Percentiles rank a stretch among this genome's conserved stretches.
Conservation (phyloP, 2,113 vertebrate genomes). For the Hiodon tergisus region DNA sequence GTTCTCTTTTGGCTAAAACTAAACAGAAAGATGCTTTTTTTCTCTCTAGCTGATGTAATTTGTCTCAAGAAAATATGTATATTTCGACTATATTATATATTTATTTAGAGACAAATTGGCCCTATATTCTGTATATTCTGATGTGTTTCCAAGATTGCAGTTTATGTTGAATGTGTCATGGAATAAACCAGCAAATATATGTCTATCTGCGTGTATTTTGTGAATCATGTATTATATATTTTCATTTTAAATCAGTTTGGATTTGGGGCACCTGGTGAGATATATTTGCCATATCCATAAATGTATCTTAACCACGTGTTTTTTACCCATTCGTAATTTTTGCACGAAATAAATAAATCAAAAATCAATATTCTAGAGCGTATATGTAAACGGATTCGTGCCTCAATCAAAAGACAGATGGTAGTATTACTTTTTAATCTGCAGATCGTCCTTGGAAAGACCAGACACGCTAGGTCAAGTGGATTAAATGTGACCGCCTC, state of each 20-base stretch:
- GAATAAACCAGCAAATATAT: conserved; percentile 67
- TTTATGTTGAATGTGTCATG: conserved; percentile 78
- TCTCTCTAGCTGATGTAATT: conserved; percentile 66
- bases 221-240: background rate
- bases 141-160: conserved; percentile 44
- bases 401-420: too few relatives aligned
- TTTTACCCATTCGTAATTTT: background rate
- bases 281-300: too few relatives aligned
- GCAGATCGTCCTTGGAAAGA: background rate
- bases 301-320: background rate
- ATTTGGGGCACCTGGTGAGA: too few relatives aligned
- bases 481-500: conserved; percentile 7
- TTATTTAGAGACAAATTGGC: conserved; percentile 15
- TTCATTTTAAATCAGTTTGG: background rate
- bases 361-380: too few relatives aligned
- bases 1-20: conserved; percentile 17
- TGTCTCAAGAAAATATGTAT: conserved; percentile 56
- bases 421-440: background rate
- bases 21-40: conserved; percentile 33
- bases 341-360: too few relatives aligned
- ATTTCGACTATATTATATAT: conserved; percentile 58
- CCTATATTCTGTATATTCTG: conserved; percentile 38
- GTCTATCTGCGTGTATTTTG: conserved; percentile 20
- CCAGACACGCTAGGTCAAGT: conserved; percentile 1
- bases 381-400: too few relatives aligned